Conservation (phyloP, 2,888 invertebrate genomes). For the Pristionchus fissidentatus region DNA sequence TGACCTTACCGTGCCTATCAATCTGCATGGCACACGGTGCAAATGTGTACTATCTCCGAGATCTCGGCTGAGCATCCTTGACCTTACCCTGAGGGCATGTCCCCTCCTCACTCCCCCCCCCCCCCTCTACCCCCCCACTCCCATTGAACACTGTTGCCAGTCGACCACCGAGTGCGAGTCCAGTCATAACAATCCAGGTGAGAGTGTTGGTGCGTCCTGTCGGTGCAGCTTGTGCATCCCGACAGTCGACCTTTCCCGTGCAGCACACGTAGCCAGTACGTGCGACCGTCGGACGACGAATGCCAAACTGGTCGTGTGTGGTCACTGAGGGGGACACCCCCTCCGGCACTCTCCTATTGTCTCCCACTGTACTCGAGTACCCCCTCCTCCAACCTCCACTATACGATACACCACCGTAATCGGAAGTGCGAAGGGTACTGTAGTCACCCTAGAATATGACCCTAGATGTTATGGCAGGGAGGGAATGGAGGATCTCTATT, state of each 20-base stretch:
- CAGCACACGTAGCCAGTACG: no score
- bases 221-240: slow-evolving; percentile 1
- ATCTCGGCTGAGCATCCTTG: slow-evolving; percentile 18
- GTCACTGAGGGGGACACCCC: slow-evolving; percentile 21
- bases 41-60: slow-evolving; percentile 28
- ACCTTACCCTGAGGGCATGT: slow-evolving; percentile 41
- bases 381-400: no score
- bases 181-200: neutral
- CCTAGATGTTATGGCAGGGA: neutral
- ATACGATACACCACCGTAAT: slow-evolving; percentile 7
- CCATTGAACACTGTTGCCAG: slow-evolving; percentile 19
- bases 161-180: neutral
- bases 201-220: neutral
- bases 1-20: slow-evolving; percentile 42
- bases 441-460: neutral
- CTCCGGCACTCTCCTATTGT: slow-evolving; percentile 29
- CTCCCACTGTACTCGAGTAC: slow-evolving; percentile 24
- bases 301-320: slow-evolving; percentile 29
- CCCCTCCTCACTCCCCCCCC: no score
- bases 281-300: slow-evolving; percentile 28
- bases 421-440: neutral
- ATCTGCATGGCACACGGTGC: no score
- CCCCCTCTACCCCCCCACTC: neutral
- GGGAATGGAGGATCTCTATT: neutral
- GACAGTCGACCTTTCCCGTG: no score